Base-by-base conservation (phyloP, 2,888 invertebrate species). In the Parthenolecanium corni region DNA sequence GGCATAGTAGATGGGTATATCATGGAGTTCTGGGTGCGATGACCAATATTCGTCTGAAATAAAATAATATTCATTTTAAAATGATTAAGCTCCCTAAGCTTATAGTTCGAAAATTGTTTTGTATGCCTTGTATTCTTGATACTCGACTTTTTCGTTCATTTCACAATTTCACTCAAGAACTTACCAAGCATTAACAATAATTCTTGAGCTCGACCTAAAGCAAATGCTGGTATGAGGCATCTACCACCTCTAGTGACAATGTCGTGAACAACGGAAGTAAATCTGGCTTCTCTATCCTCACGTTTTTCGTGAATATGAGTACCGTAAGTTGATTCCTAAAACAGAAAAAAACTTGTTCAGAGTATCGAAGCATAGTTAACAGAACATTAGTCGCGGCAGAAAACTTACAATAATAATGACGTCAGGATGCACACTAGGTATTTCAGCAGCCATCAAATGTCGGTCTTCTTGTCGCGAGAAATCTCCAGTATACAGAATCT, bases 1-100 rank as follows among this genome's bases (percentile, higher is more conserved):
- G 11, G 98, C 98, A 77, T 99, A 98, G 77, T 99, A 98, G 68
- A 99, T 96, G 0, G 98, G 98, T 70, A 97, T 90, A 74, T 97
- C 96, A 69, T 98, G 97, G 11, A 99, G 77, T 75, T 96, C 94
- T 0, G 94, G 93, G 76, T 95, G 97, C 64, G 89, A 85, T 31
- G 90, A 85, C 98, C 98, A 99, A 76, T 87, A 99, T 74, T 98
- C 98, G 75, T 98, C 98, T 80, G 78, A 54, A 71, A 71, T 54
- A 6, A 52, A n/a, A 52, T 52, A 5, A 25, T 9, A 24, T 23
- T 11, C 18, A 16, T 21, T 31, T 31, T 31, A 31, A 31, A 31
- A 31, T 31, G n/a, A n/a, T n/a, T n/a, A n/a, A n/a, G n/a, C n/a
- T n/a, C n/a, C n/a, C n/a, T n/a, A n/a, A n/a, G n/a, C n/a, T n/a